A percentile compares a stretch with the other conserved stretches of the same genome.
These are phyloP conservation scores for Drosophila leonis DNA, from an alignment of 2,888 invertebrate genomes.

Conservation along the genomic window DNA sequence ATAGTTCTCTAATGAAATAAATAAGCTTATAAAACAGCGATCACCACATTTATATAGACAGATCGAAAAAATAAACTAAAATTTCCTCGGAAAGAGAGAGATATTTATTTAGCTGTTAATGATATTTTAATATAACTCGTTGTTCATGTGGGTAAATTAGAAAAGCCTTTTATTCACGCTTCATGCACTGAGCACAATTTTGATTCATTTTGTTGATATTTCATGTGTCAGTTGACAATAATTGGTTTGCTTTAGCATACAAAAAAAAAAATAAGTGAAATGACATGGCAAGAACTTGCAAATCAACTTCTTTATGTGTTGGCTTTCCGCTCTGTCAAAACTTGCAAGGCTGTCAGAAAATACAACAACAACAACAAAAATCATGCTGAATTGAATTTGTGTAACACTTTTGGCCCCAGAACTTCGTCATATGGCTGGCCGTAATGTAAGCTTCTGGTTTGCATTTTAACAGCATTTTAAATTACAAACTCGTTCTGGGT, in stretches of 20 bases:
- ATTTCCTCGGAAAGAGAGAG: background rate
- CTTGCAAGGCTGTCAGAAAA: constrained; percentile 23
- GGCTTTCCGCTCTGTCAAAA: background rate
- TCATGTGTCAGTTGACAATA: constrained; percentile 27
- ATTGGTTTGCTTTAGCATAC: constrained; percentile 28
- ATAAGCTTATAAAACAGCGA: background rate
- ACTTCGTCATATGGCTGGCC: background rate
- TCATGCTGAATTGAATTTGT: constrained; percentile 32
- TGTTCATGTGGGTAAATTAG: background rate
- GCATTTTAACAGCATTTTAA: background rate
- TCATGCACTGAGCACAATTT: background rate
- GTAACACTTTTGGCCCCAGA: background rate
- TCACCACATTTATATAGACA: background rate
- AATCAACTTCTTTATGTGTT: constrained; percentile 19
- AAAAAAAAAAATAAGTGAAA: background rate
- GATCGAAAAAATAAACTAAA: background rate
- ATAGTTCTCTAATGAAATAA: background rate
- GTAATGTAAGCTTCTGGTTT: constrained; percentile 11
- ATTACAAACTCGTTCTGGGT: background rate
- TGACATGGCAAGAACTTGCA: constrained; percentile 29
- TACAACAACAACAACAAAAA: background rate
- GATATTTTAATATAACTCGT: background rate
- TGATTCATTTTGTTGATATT: constrained; percentile 3
- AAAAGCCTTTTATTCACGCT: background rate
- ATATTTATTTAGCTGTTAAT: background rate